Base-by-base conservation (phyloP, 2,888 invertebrate genomes). In the Pecten maximus region DNA sequence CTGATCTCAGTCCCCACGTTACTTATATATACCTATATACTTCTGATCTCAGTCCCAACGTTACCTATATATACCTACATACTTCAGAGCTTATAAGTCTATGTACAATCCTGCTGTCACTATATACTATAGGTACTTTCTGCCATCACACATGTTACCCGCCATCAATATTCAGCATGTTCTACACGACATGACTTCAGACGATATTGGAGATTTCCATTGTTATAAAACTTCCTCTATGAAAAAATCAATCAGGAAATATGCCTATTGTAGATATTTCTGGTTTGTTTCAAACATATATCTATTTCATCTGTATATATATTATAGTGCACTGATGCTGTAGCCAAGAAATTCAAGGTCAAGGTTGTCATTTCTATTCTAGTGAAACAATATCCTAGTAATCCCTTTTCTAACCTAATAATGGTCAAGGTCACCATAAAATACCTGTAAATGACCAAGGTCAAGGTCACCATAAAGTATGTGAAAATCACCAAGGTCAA, bases 161-260 rank as follows among this genome's bases (percentile, higher is more conserved):
- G n/a, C 4, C n/a, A 60, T 60, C 60, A 60, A 60, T 60, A 60
- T 60, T 60, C 60, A 60, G 6, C 60, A 60, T 60, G n/a, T 60
- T 60, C n/a, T 60, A 60, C 8, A 60, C 60, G 1, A 60, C 60
- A 23, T 23, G 23, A n/a, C 23, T 60, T n/a, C 23, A 60, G 6
- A 60, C 60, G 23, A 60, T 60, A 60, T n/a, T 60, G 60, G 60
- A 60, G n/a, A 60, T 16, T 48, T 10, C 15, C 48, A 48, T 48
- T 48, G 48, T 48, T 48, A 48, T 60, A 23, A 60, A 4, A 60
- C n/a, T 23, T 23, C 44, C 44, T 19, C 19, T 54, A 54, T 16
- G 8, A 54, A 74, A 74, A 74, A 74, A 74, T 74, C 74, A 74
- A 74, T 74, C 35, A 74, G 12, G 2, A 74, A 28, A 8, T 74